These are phyloP conservation scores for Willowsia nigromaculata DNA, from an alignment of 2,888 invertebrate species.

Conservation along the genomic window DNA sequence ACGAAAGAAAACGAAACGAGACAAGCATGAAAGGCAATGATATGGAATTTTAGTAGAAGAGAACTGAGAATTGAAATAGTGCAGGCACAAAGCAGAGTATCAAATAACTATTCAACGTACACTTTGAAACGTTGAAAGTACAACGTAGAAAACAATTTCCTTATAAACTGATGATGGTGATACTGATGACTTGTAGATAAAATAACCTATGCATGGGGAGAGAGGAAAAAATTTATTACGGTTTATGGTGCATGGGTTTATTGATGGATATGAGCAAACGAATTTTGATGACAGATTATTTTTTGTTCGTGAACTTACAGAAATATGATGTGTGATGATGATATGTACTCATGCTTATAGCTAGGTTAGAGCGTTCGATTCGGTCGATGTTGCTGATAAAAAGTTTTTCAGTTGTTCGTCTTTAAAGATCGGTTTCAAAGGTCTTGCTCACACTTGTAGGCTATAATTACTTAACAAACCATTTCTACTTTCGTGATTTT, in stretches of 20 bases:
- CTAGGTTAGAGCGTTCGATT: too few relatives aligned
- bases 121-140: neutral
- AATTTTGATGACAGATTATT: slow-evolving; percentile 17
- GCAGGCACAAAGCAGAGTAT: neutral
- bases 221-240: neutral
- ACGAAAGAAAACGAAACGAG: slow-evolving; percentile 4
- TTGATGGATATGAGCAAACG: neutral
- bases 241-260: neutral
- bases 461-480: neutral
- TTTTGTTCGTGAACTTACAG: too few relatives aligned
- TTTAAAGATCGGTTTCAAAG: too few relatives aligned
- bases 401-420: too few relatives aligned
- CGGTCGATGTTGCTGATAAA: too few relatives aligned
- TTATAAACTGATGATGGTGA: neutral
- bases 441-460: too few relatives aligned
- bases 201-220: neutral
- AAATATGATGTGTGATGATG: too few relatives aligned
- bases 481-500: neutral
- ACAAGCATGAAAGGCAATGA: neutral
- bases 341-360: too few relatives aligned
- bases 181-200: neutral
- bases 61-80: neutral
- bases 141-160: neutral
- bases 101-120: neutral
- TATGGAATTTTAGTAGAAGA: neutral